A percentile compares a stretch with the other conserved stretches of the same genome.
These are phyloP conservation scores for Nannoperca australis DNA, from an alignment of 2,797 vertebrate species.

Conservation along the genomic window DNA sequence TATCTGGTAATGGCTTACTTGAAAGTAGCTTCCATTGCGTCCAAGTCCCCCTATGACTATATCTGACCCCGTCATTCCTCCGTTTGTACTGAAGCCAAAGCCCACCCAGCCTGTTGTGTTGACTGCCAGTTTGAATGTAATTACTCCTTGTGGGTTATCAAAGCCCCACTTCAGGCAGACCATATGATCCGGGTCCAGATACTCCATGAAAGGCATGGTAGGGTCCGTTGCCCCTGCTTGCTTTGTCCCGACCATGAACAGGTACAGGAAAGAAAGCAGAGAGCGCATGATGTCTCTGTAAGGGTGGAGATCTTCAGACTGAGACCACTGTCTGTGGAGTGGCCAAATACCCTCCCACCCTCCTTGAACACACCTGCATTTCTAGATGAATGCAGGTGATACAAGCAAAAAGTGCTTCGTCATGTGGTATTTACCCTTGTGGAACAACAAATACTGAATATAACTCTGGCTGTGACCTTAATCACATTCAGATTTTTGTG, in stretches of 20 bases:
- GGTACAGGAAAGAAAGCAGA: conserved; percentile 47
- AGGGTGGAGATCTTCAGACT: conserved; percentile 44
- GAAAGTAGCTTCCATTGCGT: conserved; percentile 81
- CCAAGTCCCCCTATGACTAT: conserved; percentile 84
- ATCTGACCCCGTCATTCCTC: conserved; percentile 81
- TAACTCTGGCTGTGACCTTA: background rate
- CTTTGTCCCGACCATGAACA: conserved; percentile 44
- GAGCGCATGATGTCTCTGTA: conserved; percentile 63
- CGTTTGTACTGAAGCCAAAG: conserved; percentile 82
- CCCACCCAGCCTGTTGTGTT: conserved; percentile 85
- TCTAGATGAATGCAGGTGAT: conserved; percentile 56
- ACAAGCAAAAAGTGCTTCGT: conserved; percentile 46
- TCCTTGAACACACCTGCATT: conserved; percentile 64
- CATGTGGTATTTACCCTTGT: conserved; percentile 25
- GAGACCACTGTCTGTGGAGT: conserved; percentile 29
- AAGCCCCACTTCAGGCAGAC: conserved; percentile 85
- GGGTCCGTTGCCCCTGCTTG: conserved; percentile 30
- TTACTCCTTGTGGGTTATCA: conserved; percentile 67
- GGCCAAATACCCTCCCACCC: conserved; percentile 34
- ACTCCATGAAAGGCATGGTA: conserved; percentile 77
- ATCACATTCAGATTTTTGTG: background rate
- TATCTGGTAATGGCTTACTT: conserved; percentile 70
- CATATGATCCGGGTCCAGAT: conserved; percentile 73
- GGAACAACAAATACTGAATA: background rate
- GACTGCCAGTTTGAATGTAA: conserved; percentile 83